These are phyloP conservation scores for Rhinogobius similis DNA, from an alignment of 2,113 vertebrate genomes.

Conservation along the genomic window DNA sequence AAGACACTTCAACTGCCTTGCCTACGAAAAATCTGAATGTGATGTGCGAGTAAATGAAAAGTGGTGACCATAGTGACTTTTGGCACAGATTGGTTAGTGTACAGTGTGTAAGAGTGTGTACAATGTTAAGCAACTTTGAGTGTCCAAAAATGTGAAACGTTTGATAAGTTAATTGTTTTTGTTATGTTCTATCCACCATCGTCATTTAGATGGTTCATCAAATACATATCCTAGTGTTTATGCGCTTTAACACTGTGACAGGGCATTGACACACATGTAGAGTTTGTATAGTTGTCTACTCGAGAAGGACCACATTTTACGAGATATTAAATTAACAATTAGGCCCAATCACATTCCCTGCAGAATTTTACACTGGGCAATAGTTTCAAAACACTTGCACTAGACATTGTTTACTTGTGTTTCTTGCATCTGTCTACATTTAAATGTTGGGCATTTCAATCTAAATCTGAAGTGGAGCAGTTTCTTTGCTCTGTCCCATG, in stretches of 20 bases:
- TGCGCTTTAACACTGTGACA: not conserved
- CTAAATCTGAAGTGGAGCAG: conserved; percentile 1
- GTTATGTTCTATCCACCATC: not conserved
- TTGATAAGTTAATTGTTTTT: too few species aligned
- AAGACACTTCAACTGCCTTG: not conserved
- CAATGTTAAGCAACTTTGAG: too few species aligned
- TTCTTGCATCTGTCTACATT: not conserved
- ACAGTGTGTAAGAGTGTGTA: too few species aligned
- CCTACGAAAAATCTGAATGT: not conserved
- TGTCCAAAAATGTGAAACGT: too few species aligned
- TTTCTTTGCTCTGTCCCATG: conserved; percentile 7
- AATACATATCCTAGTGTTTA: not conserved
- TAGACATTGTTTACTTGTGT: too few species aligned
- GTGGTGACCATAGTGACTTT: not conserved
- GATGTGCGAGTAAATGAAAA: not conserved
- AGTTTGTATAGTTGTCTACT: not conserved
- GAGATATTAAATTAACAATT: conserved; percentile 46
- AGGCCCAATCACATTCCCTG: conserved; percentile 16
- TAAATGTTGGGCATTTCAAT: not conserved
- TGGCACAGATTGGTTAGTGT: not conserved
- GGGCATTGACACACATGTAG: not conserved
- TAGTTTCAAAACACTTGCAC: too few species aligned
- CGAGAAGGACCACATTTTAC: not conserved
- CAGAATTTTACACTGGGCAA: too few species aligned
- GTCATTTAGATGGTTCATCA: not conserved